phyloP scores from a whole-genome alignment of 2,113 vertebrate species.

The Caracal caracal region DNA sequence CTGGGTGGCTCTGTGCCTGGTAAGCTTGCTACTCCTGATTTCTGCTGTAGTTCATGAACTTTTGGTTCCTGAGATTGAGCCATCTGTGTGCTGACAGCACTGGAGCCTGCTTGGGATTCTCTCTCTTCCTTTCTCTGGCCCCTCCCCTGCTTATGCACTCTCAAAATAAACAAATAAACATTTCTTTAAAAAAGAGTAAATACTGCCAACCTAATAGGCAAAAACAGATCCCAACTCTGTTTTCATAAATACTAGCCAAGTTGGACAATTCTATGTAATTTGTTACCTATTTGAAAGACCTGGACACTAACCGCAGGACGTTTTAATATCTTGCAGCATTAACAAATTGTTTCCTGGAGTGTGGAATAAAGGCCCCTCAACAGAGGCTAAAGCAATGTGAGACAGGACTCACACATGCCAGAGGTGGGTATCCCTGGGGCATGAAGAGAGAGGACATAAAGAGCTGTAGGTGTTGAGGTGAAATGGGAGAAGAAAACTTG shows the following conservation, averaged over 20 bases:
- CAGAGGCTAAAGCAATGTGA: background rate
- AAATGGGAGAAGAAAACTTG: background rate
- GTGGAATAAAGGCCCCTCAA: background rate
- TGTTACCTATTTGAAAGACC: background rate
- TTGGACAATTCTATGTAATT: background rate
- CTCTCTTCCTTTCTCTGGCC: too few relatives aligned
- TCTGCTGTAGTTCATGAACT: too few relatives aligned
- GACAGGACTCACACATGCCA: background rate
- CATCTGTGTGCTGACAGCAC: too few relatives aligned
- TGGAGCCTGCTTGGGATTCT: too few relatives aligned
- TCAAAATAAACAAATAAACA: too few relatives aligned
- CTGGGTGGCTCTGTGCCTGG: too few relatives aligned
- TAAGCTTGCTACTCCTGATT: too few relatives aligned
- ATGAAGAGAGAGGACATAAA: background rate
- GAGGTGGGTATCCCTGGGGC: background rate
- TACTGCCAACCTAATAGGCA: background rate
- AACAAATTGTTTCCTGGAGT: background rate
- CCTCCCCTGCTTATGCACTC: too few relatives aligned
- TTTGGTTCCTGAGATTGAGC: too few relatives aligned
- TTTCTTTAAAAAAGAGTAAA: background rate
- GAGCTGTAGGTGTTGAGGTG: background rate
- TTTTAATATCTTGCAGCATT: background rate
- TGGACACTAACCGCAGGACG: background rate
- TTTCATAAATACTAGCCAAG: background rate
- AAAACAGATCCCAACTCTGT: conserved; percentile 32